phyloP scores from a whole-genome alignment of 2,888 invertebrate genomes.

The Zaprionus lineosus region DNA sequence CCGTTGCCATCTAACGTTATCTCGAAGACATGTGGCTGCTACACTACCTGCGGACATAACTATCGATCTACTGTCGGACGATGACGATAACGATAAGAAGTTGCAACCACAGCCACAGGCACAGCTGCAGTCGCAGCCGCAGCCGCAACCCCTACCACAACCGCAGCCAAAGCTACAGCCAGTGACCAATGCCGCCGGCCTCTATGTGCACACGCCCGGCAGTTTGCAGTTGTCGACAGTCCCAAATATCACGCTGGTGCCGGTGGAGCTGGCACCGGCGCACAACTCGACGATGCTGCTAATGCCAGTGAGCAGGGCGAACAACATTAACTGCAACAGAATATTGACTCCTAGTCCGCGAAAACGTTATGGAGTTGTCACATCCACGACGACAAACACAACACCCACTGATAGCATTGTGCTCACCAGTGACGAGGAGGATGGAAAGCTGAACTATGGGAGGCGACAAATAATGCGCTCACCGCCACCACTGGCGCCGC shows the following conservation, averaged over 20 bases:
- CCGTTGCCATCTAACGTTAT: constrained; percentile 21
- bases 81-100: constrained; percentile 49
- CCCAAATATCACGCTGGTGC: constrained; percentile 61
- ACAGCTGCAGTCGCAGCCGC: not conserved
- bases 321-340: not conserved
- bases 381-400: constrained; percentile 14
- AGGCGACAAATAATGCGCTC: constrained; percentile 42
- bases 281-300: constrained; percentile 39
- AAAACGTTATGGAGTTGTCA: constrained; percentile 51
- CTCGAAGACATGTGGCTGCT: constrained; percentile 55
- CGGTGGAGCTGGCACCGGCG: constrained; percentile 39
- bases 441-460: not conserved
- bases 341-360: constrained; percentile 11
- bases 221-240: constrained; percentile 53
- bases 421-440: constrained; percentile 75
- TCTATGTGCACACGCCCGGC: constrained; percentile 13
- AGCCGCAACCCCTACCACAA: not conserved
- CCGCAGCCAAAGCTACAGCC: too few relatives aligned
- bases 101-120: not conserved
- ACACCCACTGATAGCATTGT: constrained; percentile 65
- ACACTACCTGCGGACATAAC: constrained; percentile 71
- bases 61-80: constrained; percentile 79
- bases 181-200: too few relatives aligned
- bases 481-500: constrained; percentile 71
- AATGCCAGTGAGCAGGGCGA: constrained; percentile 21